These are phyloP conservation scores for Sinelater perroti DNA, from an alignment of 2,888 invertebrate species.

Conservation along the genomic window DNA sequence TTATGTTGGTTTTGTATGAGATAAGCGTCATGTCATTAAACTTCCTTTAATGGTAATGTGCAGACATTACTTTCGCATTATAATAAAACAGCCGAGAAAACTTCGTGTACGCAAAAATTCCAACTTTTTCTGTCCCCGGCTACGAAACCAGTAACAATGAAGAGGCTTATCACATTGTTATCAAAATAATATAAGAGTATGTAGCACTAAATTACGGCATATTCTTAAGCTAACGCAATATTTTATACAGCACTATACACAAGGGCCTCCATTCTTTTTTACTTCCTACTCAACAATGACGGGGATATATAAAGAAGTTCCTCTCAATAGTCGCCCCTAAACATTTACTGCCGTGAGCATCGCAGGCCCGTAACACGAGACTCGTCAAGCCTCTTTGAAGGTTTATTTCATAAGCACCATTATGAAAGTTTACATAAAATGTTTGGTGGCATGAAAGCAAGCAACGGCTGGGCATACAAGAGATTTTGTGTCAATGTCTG, in stretches of 20 bases:
- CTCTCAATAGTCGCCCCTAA: slow-evolving; percentile 17
- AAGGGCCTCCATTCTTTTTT: neutral
- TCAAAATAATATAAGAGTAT: neutral
- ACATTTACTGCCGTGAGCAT: slow-evolving; percentile 11
- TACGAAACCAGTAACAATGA: no score
- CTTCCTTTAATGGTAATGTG: no score
- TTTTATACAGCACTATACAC: slow-evolving; percentile 7
- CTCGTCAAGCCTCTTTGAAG: slow-evolving; percentile 12
- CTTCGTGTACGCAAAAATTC: no score
- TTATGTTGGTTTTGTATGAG: no score
- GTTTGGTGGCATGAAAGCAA: slow-evolving; percentile 10
- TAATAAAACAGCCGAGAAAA: no score
- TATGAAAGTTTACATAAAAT: slow-evolving; percentile 18
- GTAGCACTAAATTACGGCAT: slow-evolving; percentile 5
- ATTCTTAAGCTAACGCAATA: neutral
- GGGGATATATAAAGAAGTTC: slow-evolving; percentile 11
- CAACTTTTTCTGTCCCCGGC: no score
- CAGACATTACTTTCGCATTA: no score
- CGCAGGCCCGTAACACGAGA: slow-evolving; percentile 6
- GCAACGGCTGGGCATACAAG: no score
- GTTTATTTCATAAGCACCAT: slow-evolving; percentile 15
- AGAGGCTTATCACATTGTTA: slow-evolving; percentile 2
- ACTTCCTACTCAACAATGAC: slow-evolving; percentile 5
- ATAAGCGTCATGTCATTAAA: no score
- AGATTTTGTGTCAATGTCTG: no score